phyloP scores from a whole-genome alignment of 2,797 vertebrate genomes.

The Cottoperca gobio region DNA sequence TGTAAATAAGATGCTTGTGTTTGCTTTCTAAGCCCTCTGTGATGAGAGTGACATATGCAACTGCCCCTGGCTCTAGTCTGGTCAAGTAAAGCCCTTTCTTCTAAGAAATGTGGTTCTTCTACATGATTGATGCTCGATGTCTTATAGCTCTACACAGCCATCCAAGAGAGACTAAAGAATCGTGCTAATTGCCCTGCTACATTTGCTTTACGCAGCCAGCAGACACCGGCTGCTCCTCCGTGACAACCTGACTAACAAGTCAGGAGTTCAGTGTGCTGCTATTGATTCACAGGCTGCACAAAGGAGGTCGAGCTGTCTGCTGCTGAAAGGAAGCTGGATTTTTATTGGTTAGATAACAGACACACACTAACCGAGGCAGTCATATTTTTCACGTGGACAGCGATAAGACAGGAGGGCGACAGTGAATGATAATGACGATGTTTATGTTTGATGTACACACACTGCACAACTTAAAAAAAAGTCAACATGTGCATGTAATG shows the following conservation, averaged over 20 bases:
- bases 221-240: conserved; percentile 52
- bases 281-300: conserved; percentile 56
- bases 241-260: conserved; percentile 72
- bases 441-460: conserved; percentile 21
- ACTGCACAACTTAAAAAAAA: conserved; percentile 8
- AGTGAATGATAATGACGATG: conserved; percentile 34
- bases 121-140: conserved; percentile 40
- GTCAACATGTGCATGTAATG: neutral
- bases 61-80: conserved; percentile 44
- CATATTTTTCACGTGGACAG: conserved; percentile 46
- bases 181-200: conserved; percentile 58
- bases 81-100: conserved; percentile 43
- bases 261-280: conserved; percentile 52
- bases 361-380: conserved; percentile 14
- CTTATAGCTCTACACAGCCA: conserved; percentile 21
- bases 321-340: conserved; percentile 46
- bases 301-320: conserved; percentile 21
- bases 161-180: conserved; percentile 49
- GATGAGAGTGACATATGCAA: conserved; percentile 44
- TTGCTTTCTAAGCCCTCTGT: conserved; percentile 30
- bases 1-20: conserved; percentile 1
- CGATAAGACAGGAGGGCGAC: conserved; percentile 24
- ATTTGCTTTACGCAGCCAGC: conserved; percentile 63
- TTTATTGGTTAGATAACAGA: conserved; percentile 53
- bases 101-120: conserved; percentile 39